Evolutionary conservation across 2,113 vertebrate genomes (phyloP).

Genomic region (Grantiella picta): DNA sequence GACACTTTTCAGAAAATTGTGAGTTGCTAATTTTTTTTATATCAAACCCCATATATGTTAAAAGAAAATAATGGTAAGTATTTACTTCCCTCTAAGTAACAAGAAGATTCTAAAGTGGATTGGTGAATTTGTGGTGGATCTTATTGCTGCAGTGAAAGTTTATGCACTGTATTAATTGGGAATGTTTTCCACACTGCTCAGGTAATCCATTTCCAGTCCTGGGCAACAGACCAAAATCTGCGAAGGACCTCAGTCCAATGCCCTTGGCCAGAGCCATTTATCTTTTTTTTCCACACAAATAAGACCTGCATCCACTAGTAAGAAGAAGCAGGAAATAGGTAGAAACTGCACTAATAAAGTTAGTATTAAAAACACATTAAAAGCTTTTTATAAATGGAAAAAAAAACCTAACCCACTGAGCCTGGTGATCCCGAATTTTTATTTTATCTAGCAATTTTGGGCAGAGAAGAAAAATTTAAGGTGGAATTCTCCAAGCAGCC

Average conservation of each 20-base stretch:
- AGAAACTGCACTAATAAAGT: not conserved
- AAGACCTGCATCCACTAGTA: not conserved
- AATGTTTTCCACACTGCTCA: not conserved
- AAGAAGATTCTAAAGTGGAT: not conserved
- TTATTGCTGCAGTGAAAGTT: not conserved
- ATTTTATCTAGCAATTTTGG: not conserved
- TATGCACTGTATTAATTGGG: not conserved
- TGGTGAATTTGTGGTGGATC: not conserved
- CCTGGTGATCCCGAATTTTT: not conserved
- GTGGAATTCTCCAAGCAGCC: not conserved
- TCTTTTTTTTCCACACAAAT: not conserved
- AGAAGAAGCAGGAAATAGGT: not conserved
- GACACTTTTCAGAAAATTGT: not conserved
- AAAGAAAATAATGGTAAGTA: not conserved
- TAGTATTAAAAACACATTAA: not conserved
- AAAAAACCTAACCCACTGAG: not conserved
- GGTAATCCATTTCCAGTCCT: constrained; percentile 5
- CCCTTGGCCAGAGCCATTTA: not conserved
- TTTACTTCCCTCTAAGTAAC: not conserved
- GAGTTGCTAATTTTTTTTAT: not conserved
- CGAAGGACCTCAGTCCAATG: not conserved
- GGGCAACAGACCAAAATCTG: constrained; percentile 12
- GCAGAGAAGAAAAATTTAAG: not conserved
- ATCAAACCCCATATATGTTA: not conserved
- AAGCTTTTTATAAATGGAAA: not conserved